Conservation (phyloP, 2,113 vertebrate genomes). For the Hypocryptadius cinnamomeus region DNA sequence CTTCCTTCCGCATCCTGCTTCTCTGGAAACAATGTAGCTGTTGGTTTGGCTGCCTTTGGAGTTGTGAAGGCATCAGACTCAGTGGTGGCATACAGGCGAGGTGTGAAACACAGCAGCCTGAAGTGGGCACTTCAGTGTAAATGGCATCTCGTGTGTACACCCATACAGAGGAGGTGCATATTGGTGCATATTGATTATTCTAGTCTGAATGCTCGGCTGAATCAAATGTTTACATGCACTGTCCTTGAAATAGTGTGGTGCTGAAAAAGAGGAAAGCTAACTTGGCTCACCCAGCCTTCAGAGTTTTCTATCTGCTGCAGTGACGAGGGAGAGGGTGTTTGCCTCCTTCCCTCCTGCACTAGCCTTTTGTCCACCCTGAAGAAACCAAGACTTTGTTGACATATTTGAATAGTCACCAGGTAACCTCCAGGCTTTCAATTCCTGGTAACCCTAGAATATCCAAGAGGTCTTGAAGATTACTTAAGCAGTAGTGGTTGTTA, state of each 20-base stretch:
- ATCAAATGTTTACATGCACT: background rate
- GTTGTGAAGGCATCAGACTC: background rate
- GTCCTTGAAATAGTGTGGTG: background rate
- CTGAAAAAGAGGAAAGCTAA: too few species aligned
- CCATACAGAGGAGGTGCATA: background rate
- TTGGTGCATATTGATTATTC: background rate
- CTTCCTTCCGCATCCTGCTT: background rate
- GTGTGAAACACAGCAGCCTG: background rate
- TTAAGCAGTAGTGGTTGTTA: background rate
- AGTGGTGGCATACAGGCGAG: background rate
- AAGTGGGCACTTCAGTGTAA: background rate
- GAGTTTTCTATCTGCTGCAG: rapidly evolving
- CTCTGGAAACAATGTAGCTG: background rate
- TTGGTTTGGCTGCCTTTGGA: background rate
- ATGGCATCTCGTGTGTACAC: background rate
- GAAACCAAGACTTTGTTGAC: background rate
- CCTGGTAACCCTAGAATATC: background rate
- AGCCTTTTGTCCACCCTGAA: background rate
- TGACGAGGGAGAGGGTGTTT: background rate
- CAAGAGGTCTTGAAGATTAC: background rate
- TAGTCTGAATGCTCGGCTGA: background rate
- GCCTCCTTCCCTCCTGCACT: background rate
- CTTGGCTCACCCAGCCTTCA: too few species aligned
- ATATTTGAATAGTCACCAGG: background rate
- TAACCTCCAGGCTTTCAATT: background rate